These are phyloP conservation scores for Paedocypris sp. DNA, from an alignment of 2,113 vertebrate species.

Conservation along the genomic window DNA sequence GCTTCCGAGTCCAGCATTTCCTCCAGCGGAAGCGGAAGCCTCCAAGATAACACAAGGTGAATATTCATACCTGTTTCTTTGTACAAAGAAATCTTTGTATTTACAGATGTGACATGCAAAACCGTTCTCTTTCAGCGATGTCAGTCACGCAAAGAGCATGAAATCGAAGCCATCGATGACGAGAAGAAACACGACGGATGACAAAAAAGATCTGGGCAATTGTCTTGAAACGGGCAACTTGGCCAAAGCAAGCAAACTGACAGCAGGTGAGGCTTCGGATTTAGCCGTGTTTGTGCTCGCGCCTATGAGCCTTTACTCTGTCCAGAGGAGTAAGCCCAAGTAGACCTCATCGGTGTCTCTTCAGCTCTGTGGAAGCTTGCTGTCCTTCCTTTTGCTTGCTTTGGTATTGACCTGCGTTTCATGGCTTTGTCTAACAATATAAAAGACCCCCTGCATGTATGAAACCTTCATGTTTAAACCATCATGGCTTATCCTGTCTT, in stretches of 20 bases:
- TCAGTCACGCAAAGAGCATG: constrained; percentile 67
- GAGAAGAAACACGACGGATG: constrained; percentile 84
- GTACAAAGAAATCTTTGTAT: background rate
- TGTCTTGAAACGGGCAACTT: constrained; percentile 80
- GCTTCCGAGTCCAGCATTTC: constrained; percentile 96
- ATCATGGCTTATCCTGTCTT: constrained; percentile 23
- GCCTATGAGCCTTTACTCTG: constrained; percentile 11
- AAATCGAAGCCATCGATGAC: constrained; percentile 76
- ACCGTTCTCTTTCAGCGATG: constrained; percentile 46
- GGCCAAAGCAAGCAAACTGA: constrained; percentile 74
- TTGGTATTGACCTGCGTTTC: constrained; percentile 10
- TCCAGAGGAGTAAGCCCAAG: background rate
- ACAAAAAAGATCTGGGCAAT: constrained; percentile 71
- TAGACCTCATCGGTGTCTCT: background rate
- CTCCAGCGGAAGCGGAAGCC: constrained; percentile 67
- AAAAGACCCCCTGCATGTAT: constrained; percentile 25
- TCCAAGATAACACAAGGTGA: constrained; percentile 45
- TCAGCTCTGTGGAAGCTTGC: constrained; percentile 18
- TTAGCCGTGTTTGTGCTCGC: background rate
- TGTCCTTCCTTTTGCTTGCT: constrained; percentile 19
- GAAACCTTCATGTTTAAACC: constrained; percentile 19
- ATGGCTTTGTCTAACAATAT: constrained; percentile 13
- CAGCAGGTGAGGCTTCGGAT: constrained; percentile 67
- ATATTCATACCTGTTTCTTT: background rate
- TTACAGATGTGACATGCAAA: no score